Conservation (phyloP, 1,140 invertebrate genomes). For the Helicorthomorpha holstii region DNA sequence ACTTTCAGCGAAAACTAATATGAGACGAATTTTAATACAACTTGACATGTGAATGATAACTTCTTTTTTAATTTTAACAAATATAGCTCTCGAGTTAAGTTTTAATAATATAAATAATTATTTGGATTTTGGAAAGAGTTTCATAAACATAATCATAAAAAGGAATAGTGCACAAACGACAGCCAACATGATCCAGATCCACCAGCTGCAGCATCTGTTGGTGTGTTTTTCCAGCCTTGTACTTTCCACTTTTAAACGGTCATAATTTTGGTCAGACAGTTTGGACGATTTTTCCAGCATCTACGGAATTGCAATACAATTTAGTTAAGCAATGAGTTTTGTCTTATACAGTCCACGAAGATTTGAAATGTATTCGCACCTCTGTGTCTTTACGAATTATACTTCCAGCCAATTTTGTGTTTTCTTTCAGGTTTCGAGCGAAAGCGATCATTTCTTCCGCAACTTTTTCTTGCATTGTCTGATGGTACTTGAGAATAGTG, state of each 20-base stretch:
- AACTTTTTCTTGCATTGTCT: constrained; percentile 74
- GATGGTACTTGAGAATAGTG: constrained; percentile 62
- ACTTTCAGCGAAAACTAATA: no score
- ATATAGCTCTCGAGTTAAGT: no score
- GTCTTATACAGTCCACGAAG: neutral
- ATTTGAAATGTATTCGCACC: constrained; percentile 26
- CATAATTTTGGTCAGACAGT: constrained; percentile 57
- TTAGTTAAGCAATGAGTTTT: neutral
- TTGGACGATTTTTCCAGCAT: constrained; percentile 49
- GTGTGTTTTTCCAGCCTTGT: constrained; percentile 67
- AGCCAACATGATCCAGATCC: constrained; percentile 76
- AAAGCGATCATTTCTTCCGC: constrained; percentile 83
- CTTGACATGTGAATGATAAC: no score
- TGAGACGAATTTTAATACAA: no score
- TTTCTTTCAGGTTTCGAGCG: constrained; percentile 71
- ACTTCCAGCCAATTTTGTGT: constrained; percentile 60
- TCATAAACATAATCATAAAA: constrained; percentile 73
- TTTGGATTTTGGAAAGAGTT: constrained; percentile 41
- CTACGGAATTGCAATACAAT: constrained; percentile 5
- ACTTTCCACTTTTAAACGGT: constrained; percentile 58
- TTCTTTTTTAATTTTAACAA: no score
- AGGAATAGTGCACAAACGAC: constrained; percentile 72
- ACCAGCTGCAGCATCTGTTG: constrained; percentile 73
- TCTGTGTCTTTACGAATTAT: constrained; percentile 75
- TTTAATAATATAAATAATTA: no score